Evolutionary conservation across 2,888 invertebrate genomes (phyloP), one percentile per base, ranked within the genome.

Genomic region (Tridacna crocea): DNA sequence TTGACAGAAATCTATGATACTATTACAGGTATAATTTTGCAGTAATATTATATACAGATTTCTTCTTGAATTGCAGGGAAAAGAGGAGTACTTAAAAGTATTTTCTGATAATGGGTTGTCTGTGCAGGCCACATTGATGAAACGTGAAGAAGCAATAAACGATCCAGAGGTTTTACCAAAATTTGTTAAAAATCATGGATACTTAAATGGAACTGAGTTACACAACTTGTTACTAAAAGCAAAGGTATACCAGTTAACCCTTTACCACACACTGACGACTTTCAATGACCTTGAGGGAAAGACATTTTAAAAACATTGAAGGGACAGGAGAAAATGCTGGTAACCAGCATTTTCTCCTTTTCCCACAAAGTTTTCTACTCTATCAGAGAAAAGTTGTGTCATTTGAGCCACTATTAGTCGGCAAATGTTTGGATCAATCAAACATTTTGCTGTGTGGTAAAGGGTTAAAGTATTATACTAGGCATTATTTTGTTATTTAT

Each of bases 71-170:
- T 73, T 75, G 22, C 87, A 93, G 93, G 93, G 91, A 17, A 92
- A 91, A 80, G 80, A 88, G 24, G 80, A 87, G 0, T 94, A 93
- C 80, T 83, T 94, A 61, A 86, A 89, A 66, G 84, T 90, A 8
- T 90, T 94, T 47, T 88, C 90, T 22, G 85, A 92, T 26, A 82
- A 85, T 22, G 81, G 79, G 68, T 79, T 92, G n/a, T 90, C 93
- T 75, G 91, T 95, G 24, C 95, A 95, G 87, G 94, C 93, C 3
- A 95, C 95, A 0, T 95, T 95, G 0, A 94, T 88, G 88, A 88
- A 87, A 26, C 92, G 87, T 46, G 70, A 15, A 0, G 12, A 48
- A 24, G 48, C n/a, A 24, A n/a, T 8, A 17, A 47, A 77, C 19
- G 81, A 77, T n/a, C 74, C 72, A 68, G 70, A 82, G 63, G 47